Evolutionary conservation across 2,888 invertebrate genomes (phyloP).

Genomic region (Drosophila phalerata): DNA sequence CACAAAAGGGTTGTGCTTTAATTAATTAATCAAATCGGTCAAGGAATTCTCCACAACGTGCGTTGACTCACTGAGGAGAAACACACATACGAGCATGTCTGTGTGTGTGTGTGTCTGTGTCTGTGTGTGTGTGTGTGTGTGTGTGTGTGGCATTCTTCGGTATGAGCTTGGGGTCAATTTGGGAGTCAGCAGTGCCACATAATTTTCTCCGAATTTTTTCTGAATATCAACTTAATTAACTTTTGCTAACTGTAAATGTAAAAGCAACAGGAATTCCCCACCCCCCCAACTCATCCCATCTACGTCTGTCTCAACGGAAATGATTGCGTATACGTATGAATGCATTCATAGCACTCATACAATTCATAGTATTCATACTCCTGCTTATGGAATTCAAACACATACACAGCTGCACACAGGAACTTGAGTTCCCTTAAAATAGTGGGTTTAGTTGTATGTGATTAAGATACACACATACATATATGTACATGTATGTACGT

Average conservation of each 20-base stretch:
- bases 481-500: background rate
- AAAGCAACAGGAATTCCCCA: slow-evolving; percentile 10
- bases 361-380: background rate
- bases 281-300: too few relatives aligned
- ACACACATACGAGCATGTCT: background rate
- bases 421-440: slow-evolving; percentile 74
- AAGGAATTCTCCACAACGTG: slow-evolving; percentile 60
- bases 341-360: slow-evolving; percentile 18
- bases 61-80: slow-evolving; percentile 43
- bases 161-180: slow-evolving; percentile 65
- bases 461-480: slow-evolving; percentile 55
- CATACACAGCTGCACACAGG: slow-evolving; percentile 66
- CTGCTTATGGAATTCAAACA: slow-evolving; percentile 13
- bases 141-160: slow-evolving; percentile 38
- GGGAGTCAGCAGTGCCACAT: slow-evolving; percentile 45
- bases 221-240: slow-evolving; percentile 77
- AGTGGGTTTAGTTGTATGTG: slow-evolving; percentile 47
- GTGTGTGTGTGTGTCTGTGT: slow-evolving; percentile 1
- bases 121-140: background rate
- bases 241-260: slow-evolving; percentile 62
- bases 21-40: slow-evolving; percentile 81
- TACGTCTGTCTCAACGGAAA: too few relatives aligned
- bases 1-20: slow-evolving; percentile 76
- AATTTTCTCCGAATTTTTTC: slow-evolving; percentile 71
- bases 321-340: slow-evolving; percentile 50